A percentile compares a stretch with the other conserved stretches of the same genome.
Conservation (phyloP, 2,888 invertebrate genomes). For the Argyresthia goedartella region DNA sequence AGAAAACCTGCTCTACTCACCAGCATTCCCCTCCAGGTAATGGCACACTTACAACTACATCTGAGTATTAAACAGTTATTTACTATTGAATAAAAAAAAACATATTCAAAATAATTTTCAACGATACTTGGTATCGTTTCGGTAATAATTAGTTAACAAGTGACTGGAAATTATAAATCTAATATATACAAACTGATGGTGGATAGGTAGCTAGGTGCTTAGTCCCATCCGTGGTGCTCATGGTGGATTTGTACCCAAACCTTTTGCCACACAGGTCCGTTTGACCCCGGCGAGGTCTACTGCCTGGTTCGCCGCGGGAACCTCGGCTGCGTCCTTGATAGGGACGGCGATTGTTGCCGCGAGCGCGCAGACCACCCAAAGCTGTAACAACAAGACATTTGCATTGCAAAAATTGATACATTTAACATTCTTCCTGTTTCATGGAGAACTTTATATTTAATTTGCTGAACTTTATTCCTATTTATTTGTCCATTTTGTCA, state of each 20-base stretch:
- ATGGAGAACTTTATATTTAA: too few species aligned
- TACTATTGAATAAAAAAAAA: constrained; percentile 25
- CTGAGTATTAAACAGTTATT: constrained; percentile 28
- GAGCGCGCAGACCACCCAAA: constrained; percentile 70
- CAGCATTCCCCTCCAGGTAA: neutral
- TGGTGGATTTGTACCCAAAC: constrained; percentile 87
- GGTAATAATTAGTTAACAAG: constrained; percentile 61
- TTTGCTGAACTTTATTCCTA: too few species aligned
- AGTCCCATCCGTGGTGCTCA: constrained; percentile 71
- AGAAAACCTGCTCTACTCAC: constrained; percentile 15
- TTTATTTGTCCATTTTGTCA: too few species aligned
- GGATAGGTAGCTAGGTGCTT: constrained; percentile 13
- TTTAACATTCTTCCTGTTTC: too few species aligned
- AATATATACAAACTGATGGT: constrained; percentile 33
- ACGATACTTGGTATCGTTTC: constrained; percentile 29
- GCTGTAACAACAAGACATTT: constrained; percentile 49
- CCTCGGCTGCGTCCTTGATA: constrained; percentile 30
- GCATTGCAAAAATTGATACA: too few species aligned
- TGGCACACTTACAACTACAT: constrained; percentile 15
- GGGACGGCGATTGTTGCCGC: constrained; percentile 53
- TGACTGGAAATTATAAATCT: constrained; percentile 37
- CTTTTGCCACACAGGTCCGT: constrained; percentile 81
- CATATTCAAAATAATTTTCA: constrained; percentile 9
- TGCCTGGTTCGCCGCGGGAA: constrained; percentile 13
- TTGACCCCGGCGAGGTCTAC: constrained; percentile 59